Base-by-base conservation (phyloP, 2,888 invertebrate genomes). In the Melangyna quadrimaculata region DNA sequence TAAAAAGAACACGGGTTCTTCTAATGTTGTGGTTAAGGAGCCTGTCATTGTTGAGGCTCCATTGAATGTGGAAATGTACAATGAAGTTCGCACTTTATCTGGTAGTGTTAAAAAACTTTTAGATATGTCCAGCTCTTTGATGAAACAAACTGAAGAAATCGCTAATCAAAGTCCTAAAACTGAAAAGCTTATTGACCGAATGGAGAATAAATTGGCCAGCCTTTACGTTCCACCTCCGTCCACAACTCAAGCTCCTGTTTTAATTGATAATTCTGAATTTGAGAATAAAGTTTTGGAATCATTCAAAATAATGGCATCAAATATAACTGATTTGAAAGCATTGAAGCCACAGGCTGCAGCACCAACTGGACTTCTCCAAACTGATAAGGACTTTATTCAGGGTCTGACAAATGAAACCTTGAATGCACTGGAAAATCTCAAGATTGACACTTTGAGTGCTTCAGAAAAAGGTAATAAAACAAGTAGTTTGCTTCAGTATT, bases 331-430 rank as follows among this genome's bases (percentile, higher is more conserved):
- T 37, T 65, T 91, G 4, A 89, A 89, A 7, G 93, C 92, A 22
- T 92, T 19, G 10, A 22, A 75, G 0, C 83, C 89, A 4, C 9
- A 81, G 80, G 71, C 74, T 0, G 70, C 87, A 8, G 17, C 78
- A 87, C n/a, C 89, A 88, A 4, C 29, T 19, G 81, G 81, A 0
- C 89, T 94, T 90, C 86, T 92, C 90, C 87, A 90, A 89, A 65
- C 89, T 91, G 88, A 91, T 92, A 61, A 92, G 90, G 69, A 93
- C 91, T 90, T 93, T 92, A 90, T 96, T 1, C 93, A 94, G 75
- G 91, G 92, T 12, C 89, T 94, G 37, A 93, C 94, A 83, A 96
- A 96, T 90, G 92, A 94, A 69, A 96, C 96, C 0, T 91, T 94
- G 53, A 93, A 93, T 57, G 93, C 94, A 0, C 88, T 96, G 51